A percentile compares a stretch with the other conserved stretches of the same genome.
phyloP scores from a whole-genome alignment of 2,888 invertebrate genomes.

The Ochropleura plecta region DNA sequence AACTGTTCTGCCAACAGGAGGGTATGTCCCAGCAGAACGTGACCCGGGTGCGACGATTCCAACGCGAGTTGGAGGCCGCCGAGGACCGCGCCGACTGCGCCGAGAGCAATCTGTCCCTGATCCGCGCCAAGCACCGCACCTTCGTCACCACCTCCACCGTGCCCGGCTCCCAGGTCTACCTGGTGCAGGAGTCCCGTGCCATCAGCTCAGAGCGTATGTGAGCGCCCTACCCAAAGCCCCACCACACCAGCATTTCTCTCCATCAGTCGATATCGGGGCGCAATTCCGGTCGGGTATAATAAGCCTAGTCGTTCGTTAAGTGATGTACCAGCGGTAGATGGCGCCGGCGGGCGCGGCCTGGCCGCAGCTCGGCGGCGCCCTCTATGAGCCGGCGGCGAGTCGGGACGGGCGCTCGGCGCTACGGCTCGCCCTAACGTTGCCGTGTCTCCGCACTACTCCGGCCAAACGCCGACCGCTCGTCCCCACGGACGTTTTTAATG shows the following conservation, averaged over 20 bases:
- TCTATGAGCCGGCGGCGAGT: slow-evolving; percentile 67
- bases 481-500: slow-evolving; percentile 79
- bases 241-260: slow-evolving; percentile 86
- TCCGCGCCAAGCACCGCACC: slow-evolving; percentile 99
- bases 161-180: slow-evolving; percentile 97
- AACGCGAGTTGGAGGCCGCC: slow-evolving; percentile 99
- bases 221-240: slow-evolving; percentile 77
- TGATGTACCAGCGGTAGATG: slow-evolving; percentile 78
- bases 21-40: slow-evolving; percentile 97
- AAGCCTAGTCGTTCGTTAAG: slow-evolving; percentile 89
- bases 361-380: slow-evolving; percentile 67
- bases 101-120: slow-evolving; percentile 98
- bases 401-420: slow-evolving; percentile 87
- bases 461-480: slow-evolving; percentile 86
- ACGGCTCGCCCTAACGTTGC: slow-evolving; percentile 85
- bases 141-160: slow-evolving; percentile 98
- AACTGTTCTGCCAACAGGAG: slow-evolving; percentile 91
- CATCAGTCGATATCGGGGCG: slow-evolving; percentile 82
- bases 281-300: slow-evolving; percentile 88
- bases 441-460: slow-evolving; percentile 85
- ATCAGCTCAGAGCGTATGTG: slow-evolving; percentile 87
- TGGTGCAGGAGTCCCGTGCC: slow-evolving; percentile 96
- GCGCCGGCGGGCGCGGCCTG: slow-evolving; percentile 66
- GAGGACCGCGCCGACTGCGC: slow-evolving; percentile 99
- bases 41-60: slow-evolving; percentile 99